These are phyloP conservation scores for Hozukius guyotensis DNA, from an alignment of 2,797 vertebrate genomes.

Conservation along the genomic window DNA sequence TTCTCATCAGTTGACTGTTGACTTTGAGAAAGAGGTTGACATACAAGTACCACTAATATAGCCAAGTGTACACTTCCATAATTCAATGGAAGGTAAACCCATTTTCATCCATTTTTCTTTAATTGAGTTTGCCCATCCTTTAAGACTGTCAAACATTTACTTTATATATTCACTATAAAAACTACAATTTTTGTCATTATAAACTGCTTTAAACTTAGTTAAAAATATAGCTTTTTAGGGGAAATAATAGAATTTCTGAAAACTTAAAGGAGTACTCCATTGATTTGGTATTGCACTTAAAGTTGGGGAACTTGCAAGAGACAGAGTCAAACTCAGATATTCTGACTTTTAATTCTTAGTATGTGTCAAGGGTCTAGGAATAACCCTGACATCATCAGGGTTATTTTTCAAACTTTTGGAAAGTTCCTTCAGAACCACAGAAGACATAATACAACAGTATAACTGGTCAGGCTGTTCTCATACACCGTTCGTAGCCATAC, in stretches of 20 bases:
- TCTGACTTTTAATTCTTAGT: background rate
- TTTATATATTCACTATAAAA: background rate
- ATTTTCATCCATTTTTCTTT: slow-evolving; percentile 3
- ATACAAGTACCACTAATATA: slow-evolving; percentile 4
- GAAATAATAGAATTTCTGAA: background rate
- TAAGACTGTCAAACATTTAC: background rate
- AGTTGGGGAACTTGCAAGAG: background rate
- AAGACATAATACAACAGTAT: background rate
- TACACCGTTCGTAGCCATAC: too few relatives aligned
- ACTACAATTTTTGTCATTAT: background rate
- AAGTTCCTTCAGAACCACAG: background rate
- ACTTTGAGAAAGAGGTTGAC: slow-evolving; percentile 34
- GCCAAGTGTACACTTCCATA: slow-evolving; percentile 29
- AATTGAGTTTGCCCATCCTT: background rate
- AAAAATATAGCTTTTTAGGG: background rate
- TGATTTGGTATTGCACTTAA: slow-evolving; percentile 10
- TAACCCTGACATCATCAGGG: background rate
- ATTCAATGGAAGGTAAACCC: slow-evolving; percentile 34
- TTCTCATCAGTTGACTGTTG: slow-evolving; percentile 29
- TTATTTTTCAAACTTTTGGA: background rate
- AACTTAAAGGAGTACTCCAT: background rate
- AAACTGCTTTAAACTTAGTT: background rate
- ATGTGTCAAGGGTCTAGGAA: background rate
- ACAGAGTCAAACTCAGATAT: background rate
- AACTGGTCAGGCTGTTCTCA: background rate